A percentile compares a stretch with the other conserved stretches of the same genome.
Conservation (phyloP, 2,113 vertebrate genomes). For the Stomatorhinus ivindoensis region DNA sequence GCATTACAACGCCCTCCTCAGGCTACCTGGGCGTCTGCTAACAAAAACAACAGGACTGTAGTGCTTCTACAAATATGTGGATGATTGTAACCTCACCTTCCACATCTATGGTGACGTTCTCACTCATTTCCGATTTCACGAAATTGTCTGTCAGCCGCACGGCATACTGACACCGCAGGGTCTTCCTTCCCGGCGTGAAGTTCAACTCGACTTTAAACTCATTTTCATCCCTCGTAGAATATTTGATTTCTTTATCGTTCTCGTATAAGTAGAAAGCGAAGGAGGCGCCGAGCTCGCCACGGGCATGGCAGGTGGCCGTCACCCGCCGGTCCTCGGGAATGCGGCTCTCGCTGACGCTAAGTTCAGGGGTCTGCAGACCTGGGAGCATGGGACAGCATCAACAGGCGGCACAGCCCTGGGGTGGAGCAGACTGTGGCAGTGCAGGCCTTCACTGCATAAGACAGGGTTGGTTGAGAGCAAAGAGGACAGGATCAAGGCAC, state of each 20-base stretch:
- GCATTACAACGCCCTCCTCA: background rate
- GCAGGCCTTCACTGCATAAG: background rate
- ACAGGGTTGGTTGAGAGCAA: background rate
- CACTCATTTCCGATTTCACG: constrained; percentile 37
- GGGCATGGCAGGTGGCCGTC: constrained; percentile 38
- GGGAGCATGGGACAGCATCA: background rate
- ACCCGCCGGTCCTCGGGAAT: constrained; percentile 46
- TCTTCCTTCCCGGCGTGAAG: constrained; percentile 24
- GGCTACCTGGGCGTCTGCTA: background rate
- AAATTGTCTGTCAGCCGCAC: background rate
- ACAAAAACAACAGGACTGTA: background rate
- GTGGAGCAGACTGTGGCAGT: background rate
- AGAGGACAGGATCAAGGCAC: background rate
- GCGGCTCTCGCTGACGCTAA: constrained; percentile 20
- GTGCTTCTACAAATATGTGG: background rate
- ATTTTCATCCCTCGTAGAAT: accelerated
- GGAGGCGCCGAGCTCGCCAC: constrained; percentile 39
- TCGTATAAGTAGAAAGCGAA: constrained; percentile 40
- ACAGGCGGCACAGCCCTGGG: background rate
- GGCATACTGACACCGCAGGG: constrained; percentile 44
- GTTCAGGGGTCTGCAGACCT: constrained; percentile 49
- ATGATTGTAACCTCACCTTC: constrained; percentile 33
- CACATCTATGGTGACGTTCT: constrained; percentile 29
- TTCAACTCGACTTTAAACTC: background rate
- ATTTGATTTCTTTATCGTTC: background rate